Base-by-base conservation (phyloP, 2,113 vertebrate genomes). In the Prunella himalayana region DNA sequence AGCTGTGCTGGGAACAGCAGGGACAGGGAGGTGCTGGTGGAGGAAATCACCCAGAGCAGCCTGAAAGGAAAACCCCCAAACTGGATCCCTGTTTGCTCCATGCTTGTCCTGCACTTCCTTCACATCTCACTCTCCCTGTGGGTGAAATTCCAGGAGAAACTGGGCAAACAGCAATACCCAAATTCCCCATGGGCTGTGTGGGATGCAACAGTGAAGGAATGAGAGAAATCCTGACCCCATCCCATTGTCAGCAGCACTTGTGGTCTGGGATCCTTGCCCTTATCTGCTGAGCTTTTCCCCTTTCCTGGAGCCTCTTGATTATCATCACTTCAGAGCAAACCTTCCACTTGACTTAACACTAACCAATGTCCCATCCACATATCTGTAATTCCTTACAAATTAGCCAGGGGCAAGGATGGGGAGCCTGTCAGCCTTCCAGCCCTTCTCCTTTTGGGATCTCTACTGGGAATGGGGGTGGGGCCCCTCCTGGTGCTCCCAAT, bases 311-410 rank as follows among this genome's bases (percentile, higher is more conserved):
- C 89, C 85, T 73, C 94, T 72, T 56, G 86, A 50, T 92, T 95
- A 95, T 95, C 90, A 95, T 95, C 90, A n/a, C 88, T 76, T 91
- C 4, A 0, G 56, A 95, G 90, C 96, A 95, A 95, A 91, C 94
- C 94, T 94, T 96, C 93, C 96, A 88, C 96, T 95, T 95, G 94
- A 96, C 88, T 97, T 83, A 41, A 69, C 92, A 61, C 93, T 59
- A 69, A 83, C 95, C 93, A 47, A 30, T 51, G 71, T 75, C 80
- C 73, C 49, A 59, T 44, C 35, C 22, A 63, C 88, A 76, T 87
- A 79, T 33, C 94, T 90, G 88, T 59, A 63, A 91, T 95, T 96
- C 97, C 88, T 92, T 78, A 89, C 95, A 93, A 95, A 95, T 87
- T 53, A 92, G 73, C 54, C 49, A 50, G 95, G 88, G 31, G 47